Evolutionary conservation across 1,140 invertebrate species (phyloP), one percentile per base, ranked within the genome.

Genomic region (Bradynema listronoti): DNA sequence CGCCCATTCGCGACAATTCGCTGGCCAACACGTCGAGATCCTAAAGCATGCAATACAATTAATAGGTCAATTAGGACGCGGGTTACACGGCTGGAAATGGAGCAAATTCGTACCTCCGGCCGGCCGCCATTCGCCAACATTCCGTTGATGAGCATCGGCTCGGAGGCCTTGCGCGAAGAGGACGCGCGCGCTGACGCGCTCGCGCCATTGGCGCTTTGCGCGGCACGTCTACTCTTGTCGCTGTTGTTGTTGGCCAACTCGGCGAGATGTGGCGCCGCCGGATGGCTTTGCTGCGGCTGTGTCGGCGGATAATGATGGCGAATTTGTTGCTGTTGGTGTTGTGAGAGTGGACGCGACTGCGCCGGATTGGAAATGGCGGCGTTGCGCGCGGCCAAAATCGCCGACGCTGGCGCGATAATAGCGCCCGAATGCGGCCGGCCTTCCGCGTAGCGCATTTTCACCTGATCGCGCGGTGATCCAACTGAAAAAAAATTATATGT

Each of bases 1-100:
- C n/a, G 33, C 73, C 72, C 58, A 77, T 75, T 59, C 72, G 43
- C 11, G 64, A 61, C 3, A 77, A 54, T 45, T 77, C 74, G 58
- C 58, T 63, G 2, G 74, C 74, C 42, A 77, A 49, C 14, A 67
- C 52, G 62, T 77, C 74, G 27, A 77, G 64, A 43, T 77, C 74
- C 61, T 73, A 33, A 19, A 55, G 30, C n/a, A n/a, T n/a, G n/a
- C n/a, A n/a, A n/a, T n/a, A n/a, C n/a, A n/a, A n/a, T n/a, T n/a
- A n/a, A n/a, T n/a, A n/a, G n/a, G n/a, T n/a, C n/a, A n/a, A n/a
- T n/a, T n/a, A n/a, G n/a, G n/a, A n/a, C n/a, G n/a, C n/a, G n/a
- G n/a, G n/a, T n/a, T n/a, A n/a, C n/a, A n/a, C n/a, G n/a, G n/a
- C n/a, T 19, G 36, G 19, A 39, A 39, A 39, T 39, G 36, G 36